phyloP scores from a whole-genome alignment of 92 coral and sea anemone genomes.

The Phenganax marumi region DNA sequence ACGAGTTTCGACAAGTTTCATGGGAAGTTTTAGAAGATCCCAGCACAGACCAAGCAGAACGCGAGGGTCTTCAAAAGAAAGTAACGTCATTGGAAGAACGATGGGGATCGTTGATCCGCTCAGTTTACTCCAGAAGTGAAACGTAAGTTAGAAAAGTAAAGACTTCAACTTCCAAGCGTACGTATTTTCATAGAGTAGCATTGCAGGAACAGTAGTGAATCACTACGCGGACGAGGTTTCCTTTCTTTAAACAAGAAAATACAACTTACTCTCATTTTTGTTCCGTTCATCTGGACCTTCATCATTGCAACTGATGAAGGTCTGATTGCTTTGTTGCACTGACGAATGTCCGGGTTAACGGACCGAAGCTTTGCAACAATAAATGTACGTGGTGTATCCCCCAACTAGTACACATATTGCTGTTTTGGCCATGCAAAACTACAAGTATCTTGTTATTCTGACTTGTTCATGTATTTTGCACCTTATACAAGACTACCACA shows the following conservation, averaged over 20 bases:
- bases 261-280: too few relatives aligned
- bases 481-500: too few relatives aligned
- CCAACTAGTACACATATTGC: too few relatives aligned
- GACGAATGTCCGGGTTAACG: too few relatives aligned
- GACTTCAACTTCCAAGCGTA: neutral
- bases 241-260: neutral
- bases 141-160: slow-evolving; percentile 23
- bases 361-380: too few relatives aligned
- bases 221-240: neutral
- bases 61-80: neutral
- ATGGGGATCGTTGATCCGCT: slow-evolving; percentile 34
- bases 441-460: too few relatives aligned
- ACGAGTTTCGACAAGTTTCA: slow-evolving; percentile 17
- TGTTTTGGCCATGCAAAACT: too few relatives aligned
- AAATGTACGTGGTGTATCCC: too few relatives aligned
- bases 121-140: slow-evolving; percentile 39
- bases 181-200: neutral
- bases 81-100: slow-evolving; percentile 38
- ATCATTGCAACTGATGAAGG: too few relatives aligned
- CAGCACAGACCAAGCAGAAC: neutral
- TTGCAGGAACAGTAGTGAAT: neutral
- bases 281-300: too few relatives aligned
- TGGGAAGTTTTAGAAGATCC: slow-evolving; percentile 41
- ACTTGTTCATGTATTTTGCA: too few relatives aligned
- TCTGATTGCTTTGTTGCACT: too few relatives aligned